A percentile compares a stretch with the other conserved stretches of the same genome.
Evolutionary conservation across 2,888 invertebrate species (phyloP).

Genomic region (Panzeria rudis): DNA sequence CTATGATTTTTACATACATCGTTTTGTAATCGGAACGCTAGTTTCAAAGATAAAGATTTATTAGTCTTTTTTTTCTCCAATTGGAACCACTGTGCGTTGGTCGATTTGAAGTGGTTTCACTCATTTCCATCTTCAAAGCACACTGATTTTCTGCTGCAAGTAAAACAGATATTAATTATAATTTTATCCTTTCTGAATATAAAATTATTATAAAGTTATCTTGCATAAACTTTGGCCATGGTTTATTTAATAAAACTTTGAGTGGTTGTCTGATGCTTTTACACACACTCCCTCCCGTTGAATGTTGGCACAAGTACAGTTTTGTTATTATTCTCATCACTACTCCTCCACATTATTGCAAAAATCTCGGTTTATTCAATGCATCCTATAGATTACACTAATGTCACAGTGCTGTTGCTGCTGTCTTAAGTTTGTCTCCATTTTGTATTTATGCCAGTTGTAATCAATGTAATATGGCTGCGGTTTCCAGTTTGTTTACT

Average conservation of each 20-base stretch:
- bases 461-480: slow-evolving; percentile 71
- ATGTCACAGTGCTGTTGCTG: slow-evolving; percentile 1
- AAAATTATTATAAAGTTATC: not conserved
- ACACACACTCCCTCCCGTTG: not conserved
- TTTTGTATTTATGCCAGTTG: slow-evolving; percentile 65
- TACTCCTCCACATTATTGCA: slow-evolving; percentile 13
- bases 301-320: slow-evolving; percentile 1
- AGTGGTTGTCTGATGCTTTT: too few species aligned
- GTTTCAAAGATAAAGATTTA: too few species aligned
- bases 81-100: too few species aligned
- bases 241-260: too few species aligned
- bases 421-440: slow-evolving; percentile 48
- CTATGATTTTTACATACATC: too few species aligned
- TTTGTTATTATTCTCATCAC: slow-evolving; percentile 16
- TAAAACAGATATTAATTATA: too few species aligned
- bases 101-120: too few species aligned
- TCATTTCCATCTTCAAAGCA: too few species aligned
- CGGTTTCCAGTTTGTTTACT: slow-evolving; percentile 68
- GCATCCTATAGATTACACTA: slow-evolving; percentile 23
- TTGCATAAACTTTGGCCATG: slow-evolving; percentile 6
- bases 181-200: too few species aligned
- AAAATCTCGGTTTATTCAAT: slow-evolving; percentile 9
- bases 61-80: too few species aligned
- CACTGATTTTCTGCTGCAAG: too few species aligned
- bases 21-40: too few species aligned